Conservation (phyloP, 2,888 invertebrate genomes). For the Chrysolina haemoptera region DNA sequence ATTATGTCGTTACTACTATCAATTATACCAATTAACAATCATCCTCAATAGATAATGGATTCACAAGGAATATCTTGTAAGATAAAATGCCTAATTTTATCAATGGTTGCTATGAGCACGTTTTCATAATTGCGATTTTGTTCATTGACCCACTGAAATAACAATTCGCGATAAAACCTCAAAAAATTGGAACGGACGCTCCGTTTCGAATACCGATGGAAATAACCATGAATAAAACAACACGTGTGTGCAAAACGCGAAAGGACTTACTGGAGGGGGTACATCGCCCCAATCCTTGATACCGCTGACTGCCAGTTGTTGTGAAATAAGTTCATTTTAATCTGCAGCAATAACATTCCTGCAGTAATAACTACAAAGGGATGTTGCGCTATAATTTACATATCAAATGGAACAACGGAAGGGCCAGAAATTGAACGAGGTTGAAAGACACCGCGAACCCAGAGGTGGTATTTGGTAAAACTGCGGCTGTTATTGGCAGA, state of each 20-base stretch:
- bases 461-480: not conserved
- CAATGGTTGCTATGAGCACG: no score
- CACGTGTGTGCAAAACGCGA: slow-evolving; percentile 37
- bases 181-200: slow-evolving; percentile 26
- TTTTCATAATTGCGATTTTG: slow-evolving; percentile 10
- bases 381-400: slow-evolving; percentile 16
- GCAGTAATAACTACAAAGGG: slow-evolving; percentile 27
- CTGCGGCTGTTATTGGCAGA: not conserved
- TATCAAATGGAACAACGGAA: slow-evolving; percentile 3
- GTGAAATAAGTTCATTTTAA: slow-evolving; percentile 22
- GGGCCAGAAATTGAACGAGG: not conserved
- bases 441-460: not conserved
- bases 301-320: slow-evolving; percentile 8
- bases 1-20: no score
- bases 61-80: no score
- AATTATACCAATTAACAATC: not conserved
- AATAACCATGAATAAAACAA: slow-evolving; percentile 46
- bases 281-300: slow-evolving; percentile 18
- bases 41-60: no score
- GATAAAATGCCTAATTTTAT: no score
- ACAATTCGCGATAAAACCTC: slow-evolving; percentile 7
- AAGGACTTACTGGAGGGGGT: slow-evolving; percentile 23
- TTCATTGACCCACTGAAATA: slow-evolving; percentile 2
- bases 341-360: slow-evolving; percentile 27
- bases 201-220: slow-evolving; percentile 33